Evolutionary conservation across 1,140 invertebrate genomes (phyloP), one percentile per base, ranked within the genome.

Genomic region (Trachelipus rathkii): DNA sequence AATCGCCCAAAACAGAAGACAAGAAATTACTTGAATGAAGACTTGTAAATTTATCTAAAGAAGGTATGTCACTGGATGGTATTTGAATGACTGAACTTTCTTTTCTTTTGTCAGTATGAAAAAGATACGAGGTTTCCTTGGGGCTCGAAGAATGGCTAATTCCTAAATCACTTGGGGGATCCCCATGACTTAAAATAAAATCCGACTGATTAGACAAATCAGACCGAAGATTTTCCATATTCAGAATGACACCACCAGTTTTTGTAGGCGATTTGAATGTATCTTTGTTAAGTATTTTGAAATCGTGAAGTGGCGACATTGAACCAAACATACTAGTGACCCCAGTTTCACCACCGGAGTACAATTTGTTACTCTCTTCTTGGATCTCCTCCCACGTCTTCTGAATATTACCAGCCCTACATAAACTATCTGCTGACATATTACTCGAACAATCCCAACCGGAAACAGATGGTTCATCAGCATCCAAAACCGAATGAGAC

Each of bases 401-500:
- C 71, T 53, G n/a, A 73, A 77, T 21, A 78, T 72, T 15, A 13
- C 50, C 50, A 60, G 50, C 1, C 11, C 50, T 13, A 60, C 50
- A 60, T 10, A 46, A 71, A 43, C 78, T 70, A 66, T 79, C 78
- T n/a, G 76, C 75, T 6, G 75, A 77, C n/a, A 77, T 72, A 73
- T 78, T 81, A 68, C 77, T 81, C 21, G 77, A 78, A 72, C 77
- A 76, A 66, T 81, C 79, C 79, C 79, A 81, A 15, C 79, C 79
- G 11, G 79, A 81, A 9, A 76, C 79, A 33, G 79, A 81, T 2
- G 79, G 79, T 68, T 81, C 79, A 71, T 81, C 79, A 50, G 77
- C 19, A 66, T 81, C 79, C 77, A 81, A 76, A 11, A 79, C 68
- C 19, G 79, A 78, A 8, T 74, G 53, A 60, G 50, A 8, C 19